These are phyloP conservation scores for Pterobdella sp. DNA, from an alignment of 2,888 invertebrate genomes.

Conservation along the genomic window DNA sequence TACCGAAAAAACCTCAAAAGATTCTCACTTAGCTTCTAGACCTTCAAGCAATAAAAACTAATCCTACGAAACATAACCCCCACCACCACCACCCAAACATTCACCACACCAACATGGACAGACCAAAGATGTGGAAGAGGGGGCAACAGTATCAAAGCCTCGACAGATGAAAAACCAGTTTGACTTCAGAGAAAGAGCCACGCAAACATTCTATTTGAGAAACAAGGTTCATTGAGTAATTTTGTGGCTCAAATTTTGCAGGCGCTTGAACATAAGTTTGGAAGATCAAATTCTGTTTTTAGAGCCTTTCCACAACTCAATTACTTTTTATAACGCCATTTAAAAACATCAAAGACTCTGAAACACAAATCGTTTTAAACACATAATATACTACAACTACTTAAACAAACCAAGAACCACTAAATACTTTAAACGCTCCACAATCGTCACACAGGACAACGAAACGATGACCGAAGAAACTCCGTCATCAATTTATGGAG, in stretches of 20 bases:
- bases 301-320: too few species aligned
- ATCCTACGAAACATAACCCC: too few species aligned
- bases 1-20: too few species aligned
- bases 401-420: not conserved
- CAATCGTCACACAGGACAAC: slow-evolving; percentile 52
- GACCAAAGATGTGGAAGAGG: not conserved
- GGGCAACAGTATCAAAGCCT: not conserved
- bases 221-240: slow-evolving; percentile 19
- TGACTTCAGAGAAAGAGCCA: slow-evolving; percentile 28
- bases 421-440: not conserved
- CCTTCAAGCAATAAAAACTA: too few species aligned
- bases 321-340: too few species aligned
- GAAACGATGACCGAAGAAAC: slow-evolving; percentile 83
- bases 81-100: not conserved
- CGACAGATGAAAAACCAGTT: slow-evolving; percentile 27
- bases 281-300: too few species aligned
- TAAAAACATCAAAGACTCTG: too few species aligned
- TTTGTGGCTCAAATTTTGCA: too few species aligned
- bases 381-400: too few species aligned
- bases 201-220: slow-evolving; percentile 27
- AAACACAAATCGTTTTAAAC: too few species aligned
- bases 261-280: too few species aligned
- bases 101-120: not conserved
- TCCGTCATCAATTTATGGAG: slow-evolving; percentile 67
- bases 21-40: too few species aligned